Conservation (phyloP, 2,888 invertebrate species). For the Torymus aiolomorphi region DNA sequence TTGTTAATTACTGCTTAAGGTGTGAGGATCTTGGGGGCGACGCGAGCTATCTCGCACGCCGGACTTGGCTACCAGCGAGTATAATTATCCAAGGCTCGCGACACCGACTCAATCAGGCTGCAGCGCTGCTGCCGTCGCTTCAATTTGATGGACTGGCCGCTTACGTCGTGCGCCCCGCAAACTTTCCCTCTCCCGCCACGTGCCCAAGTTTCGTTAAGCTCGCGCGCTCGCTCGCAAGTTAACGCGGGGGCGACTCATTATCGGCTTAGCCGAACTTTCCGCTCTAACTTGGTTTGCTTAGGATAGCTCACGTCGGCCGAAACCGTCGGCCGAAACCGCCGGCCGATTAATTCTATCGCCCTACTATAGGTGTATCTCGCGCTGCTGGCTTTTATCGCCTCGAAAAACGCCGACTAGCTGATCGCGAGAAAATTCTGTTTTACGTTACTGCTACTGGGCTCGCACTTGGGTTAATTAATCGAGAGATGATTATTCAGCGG, state of each 20-base stretch:
- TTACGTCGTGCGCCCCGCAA: not conserved
- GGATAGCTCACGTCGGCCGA: slow-evolving; percentile 61
- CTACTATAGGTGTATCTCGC: not conserved
- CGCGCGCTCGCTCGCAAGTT: slow-evolving; percentile 9
- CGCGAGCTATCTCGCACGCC: no score
- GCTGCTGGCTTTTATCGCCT: slow-evolving; percentile 13
- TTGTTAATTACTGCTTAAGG: slow-evolving; percentile 25
- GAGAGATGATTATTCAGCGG: slow-evolving; percentile 49
- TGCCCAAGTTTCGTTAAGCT: slow-evolving; percentile 39
- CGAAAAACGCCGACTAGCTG: not conserved
- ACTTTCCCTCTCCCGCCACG: slow-evolving; percentile 14
- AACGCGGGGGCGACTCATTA: slow-evolving; percentile 60
- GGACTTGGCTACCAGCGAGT: not conserved
- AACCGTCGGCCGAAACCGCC: slow-evolving; percentile 55
- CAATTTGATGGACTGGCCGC: slow-evolving; percentile 36
- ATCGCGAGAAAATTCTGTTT: no score
- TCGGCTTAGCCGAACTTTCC: slow-evolving; percentile 67
- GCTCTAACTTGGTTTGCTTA: slow-evolving; percentile 65
- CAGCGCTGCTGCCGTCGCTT: not conserved
- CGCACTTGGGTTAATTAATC: slow-evolving; percentile 37
- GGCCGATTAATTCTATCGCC: slow-evolving; percentile 59
- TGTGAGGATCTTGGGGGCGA: not conserved
- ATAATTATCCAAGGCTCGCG: slow-evolving; percentile 45
- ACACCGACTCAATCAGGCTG: slow-evolving; percentile 44
- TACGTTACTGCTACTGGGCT: not conserved